Evolutionary conservation across 2,888 invertebrate species (phyloP).

Genomic region (Macrosoma leucophasiata): DNA sequence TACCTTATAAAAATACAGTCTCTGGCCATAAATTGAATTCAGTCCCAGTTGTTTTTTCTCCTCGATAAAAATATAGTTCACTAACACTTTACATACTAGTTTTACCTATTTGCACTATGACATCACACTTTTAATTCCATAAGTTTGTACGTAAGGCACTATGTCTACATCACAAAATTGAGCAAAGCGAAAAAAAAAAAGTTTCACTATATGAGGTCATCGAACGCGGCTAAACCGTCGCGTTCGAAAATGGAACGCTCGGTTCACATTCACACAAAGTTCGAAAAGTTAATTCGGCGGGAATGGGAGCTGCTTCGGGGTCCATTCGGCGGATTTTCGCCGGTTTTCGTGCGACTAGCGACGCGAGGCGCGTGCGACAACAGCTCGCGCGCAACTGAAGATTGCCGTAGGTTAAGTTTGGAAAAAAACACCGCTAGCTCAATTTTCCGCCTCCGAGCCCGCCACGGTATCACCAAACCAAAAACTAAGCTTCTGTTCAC

Average conservation of each 20-base stretch:
- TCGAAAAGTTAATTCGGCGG: slow-evolving; percentile 46
- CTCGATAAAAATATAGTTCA: slow-evolving; percentile 46
- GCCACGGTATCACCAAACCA: slow-evolving; percentile 47
- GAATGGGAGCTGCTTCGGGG: slow-evolving; percentile 38
- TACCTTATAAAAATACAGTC: slow-evolving; percentile 48
- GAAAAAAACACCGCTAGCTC: slow-evolving; percentile 63
- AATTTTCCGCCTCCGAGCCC: slow-evolving; percentile 59
- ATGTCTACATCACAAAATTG: slow-evolving; percentile 69
- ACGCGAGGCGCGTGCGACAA: slow-evolving; percentile 57
- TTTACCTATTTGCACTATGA: slow-evolving; percentile 62
- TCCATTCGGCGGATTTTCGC: slow-evolving; percentile 55
- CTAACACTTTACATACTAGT: slow-evolving; percentile 46
- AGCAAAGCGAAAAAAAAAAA: slow-evolving; percentile 51
- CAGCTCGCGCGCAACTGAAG: slow-evolving; percentile 72
- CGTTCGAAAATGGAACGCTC: slow-evolving; percentile 50
- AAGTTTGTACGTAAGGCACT: slow-evolving; percentile 67
- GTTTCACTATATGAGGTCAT: slow-evolving; percentile 59
- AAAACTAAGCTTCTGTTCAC: slow-evolving; percentile 41
- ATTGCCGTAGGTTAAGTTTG: slow-evolving; percentile 72
- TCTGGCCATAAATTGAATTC: slow-evolving; percentile 48
- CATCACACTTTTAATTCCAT: slow-evolving; percentile 54
- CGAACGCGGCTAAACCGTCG: slow-evolving; percentile 45
- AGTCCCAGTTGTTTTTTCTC: slow-evolving; percentile 14
- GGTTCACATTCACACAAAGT: slow-evolving; percentile 28
- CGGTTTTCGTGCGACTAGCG: slow-evolving; percentile 40